These are phyloP conservation scores for Zygogramma bicolorata DNA, from an alignment of 2,888 invertebrate species.

Conservation along the genomic window DNA sequence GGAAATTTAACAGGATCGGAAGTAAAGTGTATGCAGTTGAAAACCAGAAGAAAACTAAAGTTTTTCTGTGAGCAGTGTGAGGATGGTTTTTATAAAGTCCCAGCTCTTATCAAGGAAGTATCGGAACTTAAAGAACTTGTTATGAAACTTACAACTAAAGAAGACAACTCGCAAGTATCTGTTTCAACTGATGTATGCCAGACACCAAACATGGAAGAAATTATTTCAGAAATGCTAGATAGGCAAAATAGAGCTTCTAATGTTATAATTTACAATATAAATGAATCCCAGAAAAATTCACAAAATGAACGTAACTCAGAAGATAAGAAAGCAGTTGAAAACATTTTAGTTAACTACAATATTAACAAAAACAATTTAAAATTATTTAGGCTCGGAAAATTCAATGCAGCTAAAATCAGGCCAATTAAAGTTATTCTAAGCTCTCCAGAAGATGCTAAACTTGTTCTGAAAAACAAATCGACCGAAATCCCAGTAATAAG, in stretches of 20 bases:
- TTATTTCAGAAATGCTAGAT: background rate
- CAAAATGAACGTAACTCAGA: background rate
- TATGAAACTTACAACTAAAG: too few species aligned
- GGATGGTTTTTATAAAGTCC: background rate
- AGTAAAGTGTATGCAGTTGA: background rate
- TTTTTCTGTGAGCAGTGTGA: background rate
- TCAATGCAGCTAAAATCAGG: background rate
- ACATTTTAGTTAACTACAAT: too few species aligned
- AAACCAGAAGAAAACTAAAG: background rate
- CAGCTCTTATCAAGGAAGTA: too few species aligned
- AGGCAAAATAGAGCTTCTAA: constrained; percentile 6
- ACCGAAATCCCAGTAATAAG: background rate
- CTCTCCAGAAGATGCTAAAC: background rate
- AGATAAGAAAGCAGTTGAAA: background rate
- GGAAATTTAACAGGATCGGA: background rate
- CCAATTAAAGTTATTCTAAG: background rate
- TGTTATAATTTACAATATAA: background rate
- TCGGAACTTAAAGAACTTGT: too few species aligned
- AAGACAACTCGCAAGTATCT: too few species aligned
- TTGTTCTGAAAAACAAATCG: background rate
- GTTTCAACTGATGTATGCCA: too few species aligned
- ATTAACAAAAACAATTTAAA: background rate
- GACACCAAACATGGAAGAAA: background rate
- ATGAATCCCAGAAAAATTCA: background rate
- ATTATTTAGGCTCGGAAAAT: background rate